Evolutionary conservation across 2,113 vertebrate genomes (phyloP), one percentile per base, ranked within the genome.

Genomic region (Corythoichthys haematopterus): DNA sequence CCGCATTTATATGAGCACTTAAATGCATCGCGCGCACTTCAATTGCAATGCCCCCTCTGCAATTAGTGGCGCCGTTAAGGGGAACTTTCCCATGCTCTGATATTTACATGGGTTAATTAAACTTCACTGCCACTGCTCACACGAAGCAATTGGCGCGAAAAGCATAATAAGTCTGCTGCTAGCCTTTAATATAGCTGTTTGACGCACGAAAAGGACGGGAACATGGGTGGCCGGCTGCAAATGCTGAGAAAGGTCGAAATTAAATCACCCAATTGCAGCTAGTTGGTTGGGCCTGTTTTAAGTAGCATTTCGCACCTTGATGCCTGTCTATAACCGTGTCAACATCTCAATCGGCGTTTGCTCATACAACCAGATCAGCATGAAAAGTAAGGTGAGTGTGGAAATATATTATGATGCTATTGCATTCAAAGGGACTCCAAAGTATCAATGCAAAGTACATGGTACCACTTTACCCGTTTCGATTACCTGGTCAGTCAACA

Each of bases 41-140:
- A 71, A 76, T 79, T 77, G 68, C 68, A 70, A 20, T 15, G 37
- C 45, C 68, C 50, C 78, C 71, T 46, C 81, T 85, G 61, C 85
- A 90, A 77, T 90, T 89, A 87, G 88, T 85, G 85, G 88, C 79
- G 33, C 59, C 68, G 83, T 85, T 77, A 85, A 87, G 84, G 80
- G 80, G 47, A 77, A 89, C 90, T 88, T 91, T 91, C 84, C 81
- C 84, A 87, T 75, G 85, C 88, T 88, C 88, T 87, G 85, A 90
- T 87, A 88, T 87, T 77, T 78, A 81, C 87, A 86, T 75, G 76
- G 35, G 51, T 89, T 85, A 87, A 85, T 88, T 87, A 89, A 87
- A 75, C 83, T 72, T 69, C 59, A 69, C 47, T 1, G 67, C 64
- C 73, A 78, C 79, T 83, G 83, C 83, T 85, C 77, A 78, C 83